Evolutionary conservation across 2,888 invertebrate species (phyloP), one percentile per base, ranked within the genome.

Genomic region (Amorpha juglandis): DNA sequence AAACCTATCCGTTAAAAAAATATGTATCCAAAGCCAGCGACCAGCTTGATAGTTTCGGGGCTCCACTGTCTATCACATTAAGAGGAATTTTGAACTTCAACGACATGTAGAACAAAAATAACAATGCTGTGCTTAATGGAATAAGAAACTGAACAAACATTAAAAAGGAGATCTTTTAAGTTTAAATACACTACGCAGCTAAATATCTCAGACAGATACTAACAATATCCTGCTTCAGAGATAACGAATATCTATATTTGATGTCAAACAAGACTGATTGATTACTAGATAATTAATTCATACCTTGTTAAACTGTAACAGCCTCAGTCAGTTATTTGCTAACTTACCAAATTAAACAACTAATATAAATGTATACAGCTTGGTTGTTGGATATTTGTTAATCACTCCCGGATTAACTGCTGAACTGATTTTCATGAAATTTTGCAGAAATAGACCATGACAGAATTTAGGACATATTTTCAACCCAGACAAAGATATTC

Each of bases 241-340:
- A 42, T 58, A 58, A 58, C 19, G 16, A 58, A 38, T 58, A 58
- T 6, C 42, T 58, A 42, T 42, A 42, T 58, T 58, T 58, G 58
- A 58, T 58, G 42, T 42, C 42, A 38, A 58, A 58, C 58, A 58
- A 58, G 19, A 6, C 42, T 21, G 58, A 58, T 58, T 58, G 19
- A 58, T 58, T 14, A 19, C 38, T 12, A 19, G 58, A 58, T 58
- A 42, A 58, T 58, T 58, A 42, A 58, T 58, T 58, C 38, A 58
- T 58, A 42, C 19, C 58, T 58, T 58, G 58, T 38, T 58, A 58
- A 58, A 42, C 19, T 38, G 58, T 55, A 55, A n/a, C n/a, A 19
- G 42, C 42, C 42, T 58, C 33, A n/a, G n/a, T n/a, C n/a, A n/a
- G n/a, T n/a, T 27, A 58, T 58, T 58, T 42, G 42, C 19, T 12